Evolutionary conservation across 2,888 invertebrate species (phyloP).

Genomic region (Brenthis hecate): DNA sequence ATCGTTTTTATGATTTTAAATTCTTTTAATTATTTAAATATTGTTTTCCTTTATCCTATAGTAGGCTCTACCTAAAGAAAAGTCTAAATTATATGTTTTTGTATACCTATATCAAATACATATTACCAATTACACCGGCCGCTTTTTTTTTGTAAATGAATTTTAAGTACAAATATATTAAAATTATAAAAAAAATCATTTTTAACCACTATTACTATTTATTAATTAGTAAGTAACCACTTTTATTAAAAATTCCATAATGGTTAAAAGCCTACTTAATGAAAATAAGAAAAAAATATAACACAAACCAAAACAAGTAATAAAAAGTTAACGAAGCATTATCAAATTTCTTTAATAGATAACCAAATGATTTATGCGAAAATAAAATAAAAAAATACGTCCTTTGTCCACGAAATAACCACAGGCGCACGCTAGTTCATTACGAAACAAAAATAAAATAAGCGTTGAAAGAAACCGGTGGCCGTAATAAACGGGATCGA

Average conservation of each 20-base stretch:
- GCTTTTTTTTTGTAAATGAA: no score
- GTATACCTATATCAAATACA: no score
- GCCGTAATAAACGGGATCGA: slow-evolving; percentile 53
- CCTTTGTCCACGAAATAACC: slow-evolving; percentile 33
- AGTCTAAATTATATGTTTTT: no score
- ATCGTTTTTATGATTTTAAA: no score
- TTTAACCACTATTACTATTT: no score
- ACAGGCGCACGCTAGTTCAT: slow-evolving; percentile 40
- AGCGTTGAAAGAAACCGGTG: slow-evolving; percentile 45
- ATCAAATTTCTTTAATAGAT: slow-evolving; percentile 32
- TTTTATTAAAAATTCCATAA: not conserved
- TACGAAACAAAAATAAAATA: slow-evolving; percentile 41
- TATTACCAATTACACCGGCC: no score
- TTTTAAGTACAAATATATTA: no score
- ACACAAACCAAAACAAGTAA: slow-evolving; percentile 7
- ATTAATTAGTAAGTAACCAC: no score
- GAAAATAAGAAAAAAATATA: not conserved
- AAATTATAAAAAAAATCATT: no score
- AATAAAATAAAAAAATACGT: slow-evolving; percentile 5
- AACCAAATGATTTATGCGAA: slow-evolving; percentile 31
- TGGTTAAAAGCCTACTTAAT: not conserved
- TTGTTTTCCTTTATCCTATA: no score
- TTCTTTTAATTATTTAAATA: no score
- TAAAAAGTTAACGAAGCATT: slow-evolving; percentile 28
- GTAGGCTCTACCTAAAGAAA: no score